phyloP scores from a whole-genome alignment of 2,888 invertebrate genomes.

The Tenthredo amoena region DNA sequence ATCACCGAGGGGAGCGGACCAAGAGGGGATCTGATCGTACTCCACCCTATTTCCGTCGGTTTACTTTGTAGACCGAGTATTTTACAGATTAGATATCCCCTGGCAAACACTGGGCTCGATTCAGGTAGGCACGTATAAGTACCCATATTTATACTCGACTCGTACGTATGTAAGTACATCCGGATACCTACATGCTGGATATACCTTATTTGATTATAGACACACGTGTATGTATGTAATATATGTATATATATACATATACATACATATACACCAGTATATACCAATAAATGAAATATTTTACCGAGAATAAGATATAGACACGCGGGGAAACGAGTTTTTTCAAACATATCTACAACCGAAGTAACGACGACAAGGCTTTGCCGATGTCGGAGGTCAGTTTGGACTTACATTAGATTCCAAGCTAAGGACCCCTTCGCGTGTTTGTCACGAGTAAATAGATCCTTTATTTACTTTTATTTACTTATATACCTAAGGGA shows the following conservation, averaged over 20 bases:
- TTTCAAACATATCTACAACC: constrained; percentile 1
- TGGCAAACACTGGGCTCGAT: constrained; percentile 62
- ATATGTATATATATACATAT: neutral
- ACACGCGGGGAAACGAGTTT: neutral
- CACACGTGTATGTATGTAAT: neutral
- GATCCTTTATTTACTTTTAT: neutral
- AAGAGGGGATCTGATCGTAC: constrained; percentile 7
- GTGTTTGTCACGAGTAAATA: neutral
- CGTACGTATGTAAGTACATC: neutral
- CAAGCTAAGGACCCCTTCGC: neutral
- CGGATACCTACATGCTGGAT: neutral
- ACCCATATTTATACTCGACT: neutral
- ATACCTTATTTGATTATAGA: neutral
- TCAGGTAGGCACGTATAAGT: neutral
- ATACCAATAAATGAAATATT: neutral
- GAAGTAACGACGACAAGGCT: neutral
- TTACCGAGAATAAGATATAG: neutral
- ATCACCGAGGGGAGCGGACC: neutral
- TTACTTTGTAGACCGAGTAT: constrained; percentile 67
- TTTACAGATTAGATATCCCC: constrained; percentile 71
- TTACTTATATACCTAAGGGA: neutral
- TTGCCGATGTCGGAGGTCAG: constrained; percentile 18
- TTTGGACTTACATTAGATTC: constrained; percentile 5
- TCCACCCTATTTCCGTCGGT: constrained; percentile 58
- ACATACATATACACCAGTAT: neutral